Evolutionary conservation across 2,888 invertebrate species (phyloP), one percentile per base, ranked within the genome.

Genomic region (Anoplius nigerrimus): DNA sequence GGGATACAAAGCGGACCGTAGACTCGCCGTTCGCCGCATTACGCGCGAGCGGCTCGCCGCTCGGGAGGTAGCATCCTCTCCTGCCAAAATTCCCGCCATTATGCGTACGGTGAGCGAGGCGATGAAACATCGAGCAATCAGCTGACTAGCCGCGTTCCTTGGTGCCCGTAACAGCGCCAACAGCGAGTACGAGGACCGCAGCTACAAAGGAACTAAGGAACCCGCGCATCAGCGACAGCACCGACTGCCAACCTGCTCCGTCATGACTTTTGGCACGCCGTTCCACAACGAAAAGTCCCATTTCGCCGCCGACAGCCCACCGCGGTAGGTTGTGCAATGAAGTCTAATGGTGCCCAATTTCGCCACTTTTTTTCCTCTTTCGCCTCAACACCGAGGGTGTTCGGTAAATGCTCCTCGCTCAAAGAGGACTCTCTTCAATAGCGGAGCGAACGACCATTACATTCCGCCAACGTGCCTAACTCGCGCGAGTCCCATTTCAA

Each of bases 221-320:
- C 65, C 69, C 13, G 46, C 24, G 21, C 53, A 57, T 13, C 62
- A 57, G n/a, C 69, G 58, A 20, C 65, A 57, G 53, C 69, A 72
- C 21, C 69, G 68, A 24, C 69, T 64, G 48, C 71, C 77, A 15
- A 67, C 73, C 72, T 84, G 82, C 76, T 84, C 85, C 59, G 79
- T 84, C 79, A 88, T 88, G 88, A 88, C 88, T 71, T 88, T 85
- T 76, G 82, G 87, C 71, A 84, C 86, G 68, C 77, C 85, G 45
- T 85, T 87, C 68, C 82, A 86, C 75, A 82, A 71, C 65, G 87
- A 87, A 62, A 88, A 87, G 76, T 76, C 83, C 48, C 82, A 82
- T 53, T 82, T 86, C 67, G 76, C 83, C 72, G 79, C 75, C 72
- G 84, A 84, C 61, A 80, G 79, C 67, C 76, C 80, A 54, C 71